Percentiles rank a stretch among this genome's conserved stretches.
phyloP scores from a whole-genome alignment of 2,113 vertebrate species.

The Nestor notabilis region DNA sequence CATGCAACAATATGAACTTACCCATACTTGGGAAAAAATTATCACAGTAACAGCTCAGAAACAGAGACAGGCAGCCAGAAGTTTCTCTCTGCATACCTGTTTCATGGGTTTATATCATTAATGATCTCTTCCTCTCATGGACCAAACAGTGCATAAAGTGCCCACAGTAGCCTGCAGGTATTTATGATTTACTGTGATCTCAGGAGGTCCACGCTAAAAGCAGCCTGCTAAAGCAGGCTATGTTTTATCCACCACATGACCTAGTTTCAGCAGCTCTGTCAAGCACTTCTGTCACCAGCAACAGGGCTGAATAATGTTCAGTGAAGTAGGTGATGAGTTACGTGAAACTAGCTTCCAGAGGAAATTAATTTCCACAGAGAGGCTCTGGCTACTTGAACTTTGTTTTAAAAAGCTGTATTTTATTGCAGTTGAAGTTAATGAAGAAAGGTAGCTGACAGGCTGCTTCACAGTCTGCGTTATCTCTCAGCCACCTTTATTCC shows the following conservation, averaged over 20 bases:
- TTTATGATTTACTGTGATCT: not conserved
- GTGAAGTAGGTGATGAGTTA: slow-evolving; percentile 32
- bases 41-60: not conserved
- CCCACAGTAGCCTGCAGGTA: not conserved
- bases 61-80: not conserved
- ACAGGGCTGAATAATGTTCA: slow-evolving; percentile 26
- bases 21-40: not conserved
- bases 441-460: slow-evolving; percentile 8
- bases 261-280: slow-evolving; percentile 39
- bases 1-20: not conserved
- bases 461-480: not conserved
- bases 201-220: not conserved
- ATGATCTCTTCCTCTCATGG: not conserved
- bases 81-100: not conserved
- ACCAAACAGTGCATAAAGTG: not conserved
- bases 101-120: fast-evolving
- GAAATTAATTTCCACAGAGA: slow-evolving; percentile 30
- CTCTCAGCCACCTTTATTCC: not conserved
- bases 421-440: slow-evolving; percentile 11
- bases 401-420: slow-evolving; percentile 47
- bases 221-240: not conserved
- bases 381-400: slow-evolving; percentile 48
- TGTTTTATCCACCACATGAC: slow-evolving; percentile 8
- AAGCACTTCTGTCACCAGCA: slow-evolving; percentile 14
- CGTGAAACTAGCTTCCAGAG: not conserved